A percentile compares a stretch with the other conserved stretches of the same genome.
Conservation (phyloP, 2,113 vertebrate genomes). For the Hucho hucho region DNA sequence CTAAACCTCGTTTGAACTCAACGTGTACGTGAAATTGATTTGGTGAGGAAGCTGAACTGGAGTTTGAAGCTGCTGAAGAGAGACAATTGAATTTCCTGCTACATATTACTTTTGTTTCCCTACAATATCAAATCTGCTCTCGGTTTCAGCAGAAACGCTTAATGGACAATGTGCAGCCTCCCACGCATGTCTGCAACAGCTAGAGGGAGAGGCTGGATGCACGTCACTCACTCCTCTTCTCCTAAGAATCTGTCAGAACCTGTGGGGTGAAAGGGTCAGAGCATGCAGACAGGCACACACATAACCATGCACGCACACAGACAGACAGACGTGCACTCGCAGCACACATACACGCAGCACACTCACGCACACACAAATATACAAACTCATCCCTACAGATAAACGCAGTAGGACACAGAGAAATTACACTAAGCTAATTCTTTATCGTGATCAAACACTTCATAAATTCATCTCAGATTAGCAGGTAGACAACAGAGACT, state of each 20-base stretch:
- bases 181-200: slow-evolving; percentile 58
- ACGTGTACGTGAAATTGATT: slow-evolving; percentile 71
- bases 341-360: background rate
- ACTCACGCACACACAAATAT: too few relatives aligned
- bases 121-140: slow-evolving; percentile 80
- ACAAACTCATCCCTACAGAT: background rate
- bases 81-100: slow-evolving; percentile 80
- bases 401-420: slow-evolving; percentile 14
- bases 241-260: slow-evolving; percentile 42
- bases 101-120: slow-evolving; percentile 80
- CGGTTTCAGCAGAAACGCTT: slow-evolving; percentile 74
- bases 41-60: slow-evolving; percentile 66
- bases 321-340: background rate
- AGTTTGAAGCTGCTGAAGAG: slow-evolving; percentile 70
- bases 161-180: slow-evolving; percentile 77
- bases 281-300: background rate
- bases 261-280: too few relatives aligned
- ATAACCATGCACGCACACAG: slow-evolving; percentile 9
- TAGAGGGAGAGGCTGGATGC: slow-evolving; percentile 38
- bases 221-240: slow-evolving; percentile 47
- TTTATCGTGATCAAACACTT: slow-evolving; percentile 55
- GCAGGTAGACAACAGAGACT: slow-evolving; percentile 64
- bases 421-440: too few relatives aligned
- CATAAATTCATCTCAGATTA: slow-evolving; percentile 58
- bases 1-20: slow-evolving; percentile 59